Conservation (phyloP, 1,140 invertebrate species). For the Drosophila aff. region DNA sequence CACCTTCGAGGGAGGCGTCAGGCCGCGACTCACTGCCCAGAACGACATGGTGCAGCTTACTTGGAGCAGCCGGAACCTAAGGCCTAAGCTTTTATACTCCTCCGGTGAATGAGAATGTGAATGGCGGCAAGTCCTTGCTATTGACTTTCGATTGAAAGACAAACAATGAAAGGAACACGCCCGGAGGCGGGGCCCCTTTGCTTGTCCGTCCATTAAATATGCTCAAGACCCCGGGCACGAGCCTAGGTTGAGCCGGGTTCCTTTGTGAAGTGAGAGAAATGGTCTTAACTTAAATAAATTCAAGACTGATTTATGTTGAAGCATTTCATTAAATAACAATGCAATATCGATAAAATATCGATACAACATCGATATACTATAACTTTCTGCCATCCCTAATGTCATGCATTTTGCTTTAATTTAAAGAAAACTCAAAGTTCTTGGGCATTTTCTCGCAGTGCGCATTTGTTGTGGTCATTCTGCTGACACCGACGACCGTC, state of each 20-base stretch:
- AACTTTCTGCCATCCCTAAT: not conserved
- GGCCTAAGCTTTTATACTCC: slow-evolving; percentile 31
- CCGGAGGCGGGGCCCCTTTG: slow-evolving; percentile 57
- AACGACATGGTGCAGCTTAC: slow-evolving; percentile 67
- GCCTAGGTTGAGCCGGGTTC: slow-evolving; percentile 12
- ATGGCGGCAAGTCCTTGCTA: slow-evolving; percentile 55
- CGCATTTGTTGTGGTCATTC: slow-evolving; percentile 74
- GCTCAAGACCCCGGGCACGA: slow-evolving; percentile 37
- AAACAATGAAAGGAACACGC: slow-evolving; percentile 69
- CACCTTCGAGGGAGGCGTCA: slow-evolving; percentile 71
- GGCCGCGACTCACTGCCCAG: slow-evolving; percentile 76
- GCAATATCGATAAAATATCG: too few species aligned
- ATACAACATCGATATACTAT: not conserved
- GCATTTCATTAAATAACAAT: too few species aligned
- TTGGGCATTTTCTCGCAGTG: not conserved
- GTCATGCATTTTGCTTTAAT: too few species aligned
- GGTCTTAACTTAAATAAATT: not conserved
- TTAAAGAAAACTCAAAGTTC: not conserved
- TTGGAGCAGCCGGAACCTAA: slow-evolving; percentile 23
- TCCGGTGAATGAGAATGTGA: not conserved
- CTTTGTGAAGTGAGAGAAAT: not conserved
- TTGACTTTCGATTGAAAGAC: slow-evolving; percentile 82
- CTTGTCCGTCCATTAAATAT: slow-evolving; percentile 71
- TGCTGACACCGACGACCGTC: slow-evolving; percentile 65
- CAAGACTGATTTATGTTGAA: too few species aligned